Evolutionary conservation across 2,888 invertebrate genomes (phyloP).

Genomic region (Vandiemenella viatica): DNA sequence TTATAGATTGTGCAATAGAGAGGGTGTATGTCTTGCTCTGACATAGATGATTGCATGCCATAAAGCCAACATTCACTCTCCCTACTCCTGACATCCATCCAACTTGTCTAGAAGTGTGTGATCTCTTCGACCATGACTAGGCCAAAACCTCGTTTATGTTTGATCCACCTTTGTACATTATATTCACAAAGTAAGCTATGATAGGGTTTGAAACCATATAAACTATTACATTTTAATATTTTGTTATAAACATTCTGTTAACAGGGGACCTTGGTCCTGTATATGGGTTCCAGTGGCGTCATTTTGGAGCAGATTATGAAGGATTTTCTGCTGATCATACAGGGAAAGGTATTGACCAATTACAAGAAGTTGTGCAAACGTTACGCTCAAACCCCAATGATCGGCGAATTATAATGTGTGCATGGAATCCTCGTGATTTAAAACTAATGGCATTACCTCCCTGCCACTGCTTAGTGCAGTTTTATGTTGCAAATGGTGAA

Average conservation of each 20-base stretch:
- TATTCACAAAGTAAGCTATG: too few species aligned
- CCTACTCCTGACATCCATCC: too few species aligned
- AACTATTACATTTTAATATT: neutral
- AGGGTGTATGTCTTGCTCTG: too few species aligned
- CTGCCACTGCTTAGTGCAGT: slow-evolving; percentile 89
- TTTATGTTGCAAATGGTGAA: slow-evolving; percentile 71
- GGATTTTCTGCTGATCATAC: slow-evolving; percentile 69
- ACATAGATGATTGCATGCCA: too few species aligned
- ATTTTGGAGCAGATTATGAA: slow-evolving; percentile 83
- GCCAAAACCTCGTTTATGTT: too few species aligned
- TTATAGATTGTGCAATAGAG: too few species aligned
- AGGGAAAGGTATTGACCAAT: slow-evolving; percentile 78
- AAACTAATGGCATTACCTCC: slow-evolving; percentile 90
- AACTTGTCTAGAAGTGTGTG: too few species aligned
- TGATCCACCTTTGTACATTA: too few species aligned
- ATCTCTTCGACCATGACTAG: too few species aligned
- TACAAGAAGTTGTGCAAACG: slow-evolving; percentile 61
- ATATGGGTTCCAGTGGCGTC: slow-evolving; percentile 98
- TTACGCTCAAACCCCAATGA: slow-evolving; percentile 71
- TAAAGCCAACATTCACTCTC: too few species aligned
- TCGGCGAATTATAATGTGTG: slow-evolving; percentile 78
- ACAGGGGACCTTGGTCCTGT: slow-evolving; percentile 86
- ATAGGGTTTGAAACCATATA: neutral
- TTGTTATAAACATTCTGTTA: slow-evolving; percentile 5
- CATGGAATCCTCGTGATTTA: slow-evolving; percentile 88